Evolutionary conservation across 2,797 vertebrate species (phyloP), one percentile per base, ranked within the genome.

Genomic region (Betta splendens): DNA sequence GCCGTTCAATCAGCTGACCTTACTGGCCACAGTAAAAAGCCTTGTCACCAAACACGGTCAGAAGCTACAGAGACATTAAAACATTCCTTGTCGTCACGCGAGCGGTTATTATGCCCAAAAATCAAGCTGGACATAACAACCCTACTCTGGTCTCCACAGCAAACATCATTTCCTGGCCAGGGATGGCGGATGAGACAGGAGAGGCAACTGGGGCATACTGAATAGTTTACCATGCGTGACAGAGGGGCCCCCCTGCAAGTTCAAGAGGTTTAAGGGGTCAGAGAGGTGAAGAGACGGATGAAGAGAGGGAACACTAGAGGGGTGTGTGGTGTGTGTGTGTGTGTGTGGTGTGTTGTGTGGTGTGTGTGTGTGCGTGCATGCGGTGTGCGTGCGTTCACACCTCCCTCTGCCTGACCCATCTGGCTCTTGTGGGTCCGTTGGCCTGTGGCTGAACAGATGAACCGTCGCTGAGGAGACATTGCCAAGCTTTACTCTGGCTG

Each of bases 381-480:
- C n/a, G n/a, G 52, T 39, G 38, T 38, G 53, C 51, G 50, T 52
- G 37, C 20, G 17, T 45, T 15, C 17, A 3, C 1, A 65, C 85
- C 45, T 80, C 93, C 93, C 73, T 92, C 88, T 69, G 83, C 86
- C 49, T 90, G 91, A 70, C 81, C 75, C 65, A 84, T 85, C 83
- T 74, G 85, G 0, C 83, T 87, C 85, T 91, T 44, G 48, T 94
- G 94, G 16, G 94, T 97, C 97, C 96, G 0, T 98, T 99, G 1
- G 94, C 93, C 79, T 95, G 96, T 1, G 90, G 91, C 0, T 88
- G 92, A 2, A 39, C 75, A 0, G n/a, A 44, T 2, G 73, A 84
- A 46, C 85, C 89, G 37, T 87, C 89, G 23, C 91, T 93, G 65
- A 58, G n/a, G 43, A 86, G 67, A 85, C 50, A 63, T 0, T 15